A percentile compares a stretch with the other conserved stretches of the same genome.
Conservation (phyloP, 2,113 vertebrate species). For the Recurvirostra avosetta region DNA sequence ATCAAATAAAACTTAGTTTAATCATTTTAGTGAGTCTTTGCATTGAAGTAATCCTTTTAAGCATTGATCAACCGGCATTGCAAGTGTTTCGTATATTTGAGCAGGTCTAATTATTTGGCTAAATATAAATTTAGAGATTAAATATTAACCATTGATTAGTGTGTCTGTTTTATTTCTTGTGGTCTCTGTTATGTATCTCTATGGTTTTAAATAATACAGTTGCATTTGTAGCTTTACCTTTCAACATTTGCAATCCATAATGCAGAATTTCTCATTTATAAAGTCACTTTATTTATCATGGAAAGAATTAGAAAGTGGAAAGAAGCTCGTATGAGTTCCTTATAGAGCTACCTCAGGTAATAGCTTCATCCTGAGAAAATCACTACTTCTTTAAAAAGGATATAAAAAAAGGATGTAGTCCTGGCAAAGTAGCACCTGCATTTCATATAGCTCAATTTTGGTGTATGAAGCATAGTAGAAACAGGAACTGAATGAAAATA, state of each 20-base stretch:
- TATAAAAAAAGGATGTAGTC: neutral
- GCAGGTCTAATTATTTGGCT: neutral
- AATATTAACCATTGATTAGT: neutral
- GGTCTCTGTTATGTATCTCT: neutral
- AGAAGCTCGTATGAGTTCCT: neutral
- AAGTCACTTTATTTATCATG: neutral
- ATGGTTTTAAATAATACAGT: neutral
- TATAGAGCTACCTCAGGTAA: neutral
- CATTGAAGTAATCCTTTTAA: neutral
- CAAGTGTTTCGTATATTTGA: neutral
- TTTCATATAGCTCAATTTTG: conserved; percentile 13
- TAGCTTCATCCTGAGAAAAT: neutral
- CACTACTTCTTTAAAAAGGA: neutral
- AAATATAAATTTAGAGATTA: neutral
- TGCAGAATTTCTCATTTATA: neutral
- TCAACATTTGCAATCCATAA: neutral
- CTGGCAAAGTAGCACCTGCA: neutral
- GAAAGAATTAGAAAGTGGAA: neutral
- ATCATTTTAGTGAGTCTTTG: neutral
- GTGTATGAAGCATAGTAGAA: neutral
- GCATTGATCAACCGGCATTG: neutral
- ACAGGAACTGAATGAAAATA: neutral
- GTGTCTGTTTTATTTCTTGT: neutral
- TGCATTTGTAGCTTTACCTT: conserved; percentile 1
- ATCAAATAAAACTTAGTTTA: neutral